Percentiles rank a stretch among this genome's conserved stretches.
Conservation (phyloP, 1,140 invertebrate species). For the Scylla paramamosain region DNA sequence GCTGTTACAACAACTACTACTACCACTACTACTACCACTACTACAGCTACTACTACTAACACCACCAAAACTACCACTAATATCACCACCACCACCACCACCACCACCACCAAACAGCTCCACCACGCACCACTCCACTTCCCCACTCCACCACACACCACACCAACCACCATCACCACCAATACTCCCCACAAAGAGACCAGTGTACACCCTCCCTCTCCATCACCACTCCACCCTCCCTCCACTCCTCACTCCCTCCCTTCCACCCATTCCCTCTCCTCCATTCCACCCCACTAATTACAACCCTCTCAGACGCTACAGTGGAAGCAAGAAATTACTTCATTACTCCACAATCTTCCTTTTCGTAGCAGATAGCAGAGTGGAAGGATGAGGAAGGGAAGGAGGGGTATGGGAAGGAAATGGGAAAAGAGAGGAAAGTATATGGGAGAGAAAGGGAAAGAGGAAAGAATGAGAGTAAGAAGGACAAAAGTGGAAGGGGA, state of each 20-base stretch:
- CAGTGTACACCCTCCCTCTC: not conserved
- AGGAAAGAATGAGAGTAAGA: not conserved
- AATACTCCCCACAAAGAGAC: too few relatives aligned
- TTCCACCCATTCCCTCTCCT: not conserved
- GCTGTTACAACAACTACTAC: not conserved
- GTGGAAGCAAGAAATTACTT: not conserved
- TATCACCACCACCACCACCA: slow-evolving; percentile 5
- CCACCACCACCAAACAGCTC: not conserved
- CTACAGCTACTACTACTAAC: too few relatives aligned
- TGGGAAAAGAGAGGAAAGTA: not conserved
- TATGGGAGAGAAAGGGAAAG: not conserved
- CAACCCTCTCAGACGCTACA: not conserved
- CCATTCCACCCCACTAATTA: not conserved
- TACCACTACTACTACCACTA: too few relatives aligned
- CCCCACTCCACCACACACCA: too few relatives aligned
- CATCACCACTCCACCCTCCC: not conserved
- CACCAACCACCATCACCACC: too few relatives aligned
- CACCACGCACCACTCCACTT: too few relatives aligned
- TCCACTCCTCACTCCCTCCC: not conserved
- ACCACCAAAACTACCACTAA: not conserved
- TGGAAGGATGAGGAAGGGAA: too few relatives aligned
- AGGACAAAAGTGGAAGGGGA: not conserved
- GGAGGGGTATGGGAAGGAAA: slow-evolving; percentile 7
- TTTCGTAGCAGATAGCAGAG: not conserved
- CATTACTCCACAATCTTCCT: not conserved